Percentiles rank a stretch among this genome's conserved stretches.
These are phyloP conservation scores for Gymnothorax reevesii DNA, from an alignment of 2,797 vertebrate species.

Conservation along the genomic window DNA sequence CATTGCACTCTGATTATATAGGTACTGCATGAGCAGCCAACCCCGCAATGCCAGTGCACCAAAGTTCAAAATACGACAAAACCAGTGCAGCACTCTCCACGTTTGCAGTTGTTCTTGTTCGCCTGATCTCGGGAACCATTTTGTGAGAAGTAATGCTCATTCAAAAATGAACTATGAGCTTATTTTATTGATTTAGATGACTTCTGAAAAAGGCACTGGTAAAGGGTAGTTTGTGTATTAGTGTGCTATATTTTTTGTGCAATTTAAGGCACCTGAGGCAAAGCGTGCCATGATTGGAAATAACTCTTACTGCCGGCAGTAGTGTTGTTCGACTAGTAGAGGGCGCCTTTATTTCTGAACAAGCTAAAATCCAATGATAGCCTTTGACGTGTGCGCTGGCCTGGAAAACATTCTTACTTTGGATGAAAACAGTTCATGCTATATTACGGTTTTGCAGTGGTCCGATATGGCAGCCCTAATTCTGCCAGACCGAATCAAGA, in stretches of 20 bases:
- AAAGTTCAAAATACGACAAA: background rate
- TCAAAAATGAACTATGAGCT: background rate
- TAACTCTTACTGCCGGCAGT: background rate
- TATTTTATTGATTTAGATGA: background rate
- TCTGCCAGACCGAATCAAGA: background rate
- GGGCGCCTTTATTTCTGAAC: background rate
- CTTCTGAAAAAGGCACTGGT: background rate
- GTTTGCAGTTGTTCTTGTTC: background rate
- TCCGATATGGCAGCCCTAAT: background rate
- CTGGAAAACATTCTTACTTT: background rate
- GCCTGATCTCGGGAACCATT: background rate
- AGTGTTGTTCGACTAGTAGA: background rate
- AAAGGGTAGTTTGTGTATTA: background rate
- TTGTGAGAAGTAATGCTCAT: background rate
- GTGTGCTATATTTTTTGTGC: background rate
- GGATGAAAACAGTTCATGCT: background rate
- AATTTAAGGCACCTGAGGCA: background rate
- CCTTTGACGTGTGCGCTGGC: background rate
- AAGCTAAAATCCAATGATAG: background rate
- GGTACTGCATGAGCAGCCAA: slow-evolving; percentile 10
- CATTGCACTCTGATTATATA: background rate
- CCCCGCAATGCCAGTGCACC: background rate
- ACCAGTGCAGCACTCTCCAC: slow-evolving; percentile 13
- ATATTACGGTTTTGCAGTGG: background rate
- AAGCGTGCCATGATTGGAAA: background rate